A percentile compares a stretch with the other conserved stretches of the same genome.
phyloP scores from a whole-genome alignment of 2,797 vertebrate species.

The Sphaeramia orbicularis region DNA sequence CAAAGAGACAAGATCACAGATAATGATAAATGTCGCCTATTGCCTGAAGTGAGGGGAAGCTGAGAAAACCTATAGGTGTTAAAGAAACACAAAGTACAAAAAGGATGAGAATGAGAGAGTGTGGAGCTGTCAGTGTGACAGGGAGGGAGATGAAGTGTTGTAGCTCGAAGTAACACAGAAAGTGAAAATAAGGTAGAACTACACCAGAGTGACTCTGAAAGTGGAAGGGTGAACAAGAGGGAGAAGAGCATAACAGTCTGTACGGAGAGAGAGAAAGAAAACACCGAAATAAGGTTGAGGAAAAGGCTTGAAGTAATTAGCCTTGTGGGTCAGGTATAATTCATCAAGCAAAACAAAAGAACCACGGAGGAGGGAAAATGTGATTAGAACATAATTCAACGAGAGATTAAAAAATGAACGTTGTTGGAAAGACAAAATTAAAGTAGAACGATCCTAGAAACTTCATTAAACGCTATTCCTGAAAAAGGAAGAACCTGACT shows the following conservation, averaged over 20 bases:
- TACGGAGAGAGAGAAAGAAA: conserved; percentile 27
- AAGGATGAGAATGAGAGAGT: conserved; percentile 14
- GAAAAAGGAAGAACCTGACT: background rate
- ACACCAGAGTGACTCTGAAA: conserved; percentile 11
- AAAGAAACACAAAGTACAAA: conserved; percentile 43
- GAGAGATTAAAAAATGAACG: conserved; percentile 11
- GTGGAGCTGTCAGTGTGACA: conserved; percentile 45
- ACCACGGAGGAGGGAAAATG: conserved; percentile 30
- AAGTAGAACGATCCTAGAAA: background rate
- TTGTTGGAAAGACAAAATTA: conserved; percentile 29
- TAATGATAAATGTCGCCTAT: conserved; percentile 63
- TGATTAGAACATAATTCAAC: conserved; percentile 33
- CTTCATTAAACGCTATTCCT: background rate
- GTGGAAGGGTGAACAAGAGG: background rate
- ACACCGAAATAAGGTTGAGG: conserved; percentile 34
- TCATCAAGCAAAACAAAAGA: conserved; percentile 53
- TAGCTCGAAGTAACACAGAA: conserved; percentile 26
- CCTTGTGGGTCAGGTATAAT: conserved; percentile 50
- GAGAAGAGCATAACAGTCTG: conserved; percentile 7
- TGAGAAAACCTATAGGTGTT: conserved; percentile 48
- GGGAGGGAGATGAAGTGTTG: conserved; percentile 45
- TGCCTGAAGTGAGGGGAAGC: conserved; percentile 45
- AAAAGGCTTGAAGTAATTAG: conserved; percentile 58
- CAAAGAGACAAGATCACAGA: conserved; percentile 59
- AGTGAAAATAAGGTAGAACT: conserved; percentile 38